phyloP scores from a whole-genome alignment of 2,113 vertebrate genomes.

The Terrapene triunguis region DNA sequence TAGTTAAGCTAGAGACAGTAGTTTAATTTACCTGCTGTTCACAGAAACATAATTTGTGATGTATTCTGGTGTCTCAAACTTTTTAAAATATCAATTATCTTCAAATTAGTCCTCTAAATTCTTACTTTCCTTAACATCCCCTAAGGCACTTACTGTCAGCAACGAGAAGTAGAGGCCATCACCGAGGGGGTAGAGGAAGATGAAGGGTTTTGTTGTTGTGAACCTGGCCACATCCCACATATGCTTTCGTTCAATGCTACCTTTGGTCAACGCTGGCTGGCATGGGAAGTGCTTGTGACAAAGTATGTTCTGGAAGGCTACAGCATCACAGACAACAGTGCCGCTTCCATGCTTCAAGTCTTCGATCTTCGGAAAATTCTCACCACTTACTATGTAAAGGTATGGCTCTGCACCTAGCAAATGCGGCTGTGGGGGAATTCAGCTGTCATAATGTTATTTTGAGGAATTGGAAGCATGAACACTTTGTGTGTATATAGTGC shows the following conservation, averaged over 20 bases:
- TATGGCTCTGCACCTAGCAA: neutral
- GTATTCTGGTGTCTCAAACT: neutral
- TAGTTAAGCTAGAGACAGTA: neutral
- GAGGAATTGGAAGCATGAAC: neutral
- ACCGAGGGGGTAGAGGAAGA: constrained; percentile 92
- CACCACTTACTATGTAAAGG: constrained; percentile 92
- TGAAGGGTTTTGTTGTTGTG: constrained; percentile 91
- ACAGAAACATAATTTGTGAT: neutral
- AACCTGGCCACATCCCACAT: constrained; percentile 89
- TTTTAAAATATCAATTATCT: neutral
- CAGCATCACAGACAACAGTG: constrained; percentile 91
- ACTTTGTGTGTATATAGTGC: fast-evolving
- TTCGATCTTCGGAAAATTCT: constrained; percentile 91
- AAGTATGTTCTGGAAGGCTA: constrained; percentile 92
- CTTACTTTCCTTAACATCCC: neutral
- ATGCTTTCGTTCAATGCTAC: constrained; percentile 90
- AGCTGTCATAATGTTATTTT: neutral
- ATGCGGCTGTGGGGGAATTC: neutral
- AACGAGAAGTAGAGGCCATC: constrained; percentile 91
- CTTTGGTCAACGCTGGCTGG: constrained; percentile 90
- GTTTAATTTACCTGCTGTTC: neutral
- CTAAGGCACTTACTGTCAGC: constrained; percentile 90
- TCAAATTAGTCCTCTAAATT: neutral
- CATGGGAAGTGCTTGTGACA: constrained; percentile 91
- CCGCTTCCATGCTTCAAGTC: constrained; percentile 91